Percentiles rank a stretch among this genome's conserved stretches.
phyloP scores from a whole-genome alignment of 2,888 invertebrate species.

The Crossocerus cetratus region DNA sequence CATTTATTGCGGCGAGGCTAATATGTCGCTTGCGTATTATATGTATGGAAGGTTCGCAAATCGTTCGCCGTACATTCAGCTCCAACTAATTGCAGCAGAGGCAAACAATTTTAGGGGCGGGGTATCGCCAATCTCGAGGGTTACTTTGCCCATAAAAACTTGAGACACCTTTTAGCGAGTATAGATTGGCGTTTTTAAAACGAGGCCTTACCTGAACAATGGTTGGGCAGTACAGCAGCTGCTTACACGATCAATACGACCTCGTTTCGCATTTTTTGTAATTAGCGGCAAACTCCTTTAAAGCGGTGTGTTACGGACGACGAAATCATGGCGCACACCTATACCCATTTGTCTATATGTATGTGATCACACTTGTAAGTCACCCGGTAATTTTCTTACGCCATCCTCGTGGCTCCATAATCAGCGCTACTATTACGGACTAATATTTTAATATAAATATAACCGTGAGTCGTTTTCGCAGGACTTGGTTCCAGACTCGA shows the following conservation, averaged over 20 bases:
- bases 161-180: constrained; percentile 24
- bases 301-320: constrained; percentile 1
- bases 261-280: constrained; percentile 38
- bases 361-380: background rate
- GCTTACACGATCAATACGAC: constrained; percentile 48
- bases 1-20: too few relatives aligned
- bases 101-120: too few relatives aligned
- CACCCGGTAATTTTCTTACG: background rate
- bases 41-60: too few relatives aligned
- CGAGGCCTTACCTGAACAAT: constrained; percentile 38
- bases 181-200: constrained; percentile 31
- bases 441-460: too few relatives aligned
- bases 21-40: too few relatives aligned
- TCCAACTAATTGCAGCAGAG: too few relatives aligned
- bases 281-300: constrained; percentile 39
- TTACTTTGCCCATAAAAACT: background rate
- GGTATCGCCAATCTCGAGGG: too few relatives aligned
- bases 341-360: background rate
- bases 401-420: background rate
- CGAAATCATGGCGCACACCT: constrained; percentile 8
- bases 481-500: too few relatives aligned
- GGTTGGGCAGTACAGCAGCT: constrained; percentile 30
- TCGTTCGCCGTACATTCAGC: too few relatives aligned
- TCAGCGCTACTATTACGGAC: too few relatives aligned
- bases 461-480: too few relatives aligned